These are phyloP conservation scores for Ornithoptera priamus DNA, from an alignment of 2,888 invertebrate species.

Conservation along the genomic window DNA sequence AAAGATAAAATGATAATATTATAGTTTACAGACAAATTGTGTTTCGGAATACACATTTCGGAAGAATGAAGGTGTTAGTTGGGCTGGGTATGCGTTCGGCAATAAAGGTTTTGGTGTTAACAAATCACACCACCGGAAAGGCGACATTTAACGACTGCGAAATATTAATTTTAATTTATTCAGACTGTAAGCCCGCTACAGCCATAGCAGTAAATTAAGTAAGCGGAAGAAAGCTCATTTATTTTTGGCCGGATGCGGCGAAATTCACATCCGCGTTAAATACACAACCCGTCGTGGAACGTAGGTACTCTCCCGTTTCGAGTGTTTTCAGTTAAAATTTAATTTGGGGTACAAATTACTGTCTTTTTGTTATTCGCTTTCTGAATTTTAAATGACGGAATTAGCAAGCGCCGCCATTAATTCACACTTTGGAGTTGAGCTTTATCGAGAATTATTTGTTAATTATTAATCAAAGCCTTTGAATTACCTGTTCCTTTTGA, in stretches of 20 bases:
- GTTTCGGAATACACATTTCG: neutral
- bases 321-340: conserved; percentile 75
- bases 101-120: conserved; percentile 45
- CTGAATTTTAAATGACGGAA: conserved; percentile 68
- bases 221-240: conserved; percentile 79
- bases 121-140: conserved; percentile 60
- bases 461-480: conserved; percentile 56
- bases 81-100: conserved; percentile 19
- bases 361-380: conserved; percentile 75
- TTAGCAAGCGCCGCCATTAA: conserved; percentile 59
- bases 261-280: conserved; percentile 78
- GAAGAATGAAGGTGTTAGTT: conserved; percentile 20
- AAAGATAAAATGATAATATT: too few species aligned
- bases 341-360: conserved; percentile 71
- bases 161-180: conserved; percentile 77
- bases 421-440: conserved; percentile 55
- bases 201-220: conserved; percentile 74
- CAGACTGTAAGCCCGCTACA: conserved; percentile 62
- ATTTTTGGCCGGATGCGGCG: conserved; percentile 78
- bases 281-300: conserved; percentile 69
- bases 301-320: conserved; percentile 61
- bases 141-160: conserved; percentile 64
- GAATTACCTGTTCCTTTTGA: conserved; percentile 32
- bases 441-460: conserved; percentile 56
- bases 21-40: too few species aligned